These are phyloP conservation scores for Drosophila arizonae DNA, from an alignment of 1,140 invertebrate genomes.

Conservation along the genomic window DNA sequence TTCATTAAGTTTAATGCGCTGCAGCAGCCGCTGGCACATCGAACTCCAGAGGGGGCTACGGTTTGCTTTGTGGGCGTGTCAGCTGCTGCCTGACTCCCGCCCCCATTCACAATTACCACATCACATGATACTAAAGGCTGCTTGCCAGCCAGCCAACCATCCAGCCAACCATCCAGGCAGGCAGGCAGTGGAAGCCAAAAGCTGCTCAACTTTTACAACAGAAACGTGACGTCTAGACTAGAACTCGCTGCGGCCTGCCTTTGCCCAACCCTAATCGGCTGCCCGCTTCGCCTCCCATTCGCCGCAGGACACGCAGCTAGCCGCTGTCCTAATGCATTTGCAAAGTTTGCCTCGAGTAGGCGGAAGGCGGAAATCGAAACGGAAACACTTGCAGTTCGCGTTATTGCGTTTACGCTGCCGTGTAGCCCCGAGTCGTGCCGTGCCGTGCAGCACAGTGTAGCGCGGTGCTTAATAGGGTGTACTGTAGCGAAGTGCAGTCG, in stretches of 20 bases:
- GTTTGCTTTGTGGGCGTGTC: neutral
- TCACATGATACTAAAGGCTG: constrained; percentile 23
- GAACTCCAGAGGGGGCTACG: neutral
- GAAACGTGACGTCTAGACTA: constrained; percentile 62
- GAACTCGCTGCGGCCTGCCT: neutral
- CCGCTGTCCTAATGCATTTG: constrained; percentile 63
- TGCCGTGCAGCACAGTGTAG: neutral
- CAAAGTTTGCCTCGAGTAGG: constrained; percentile 61
- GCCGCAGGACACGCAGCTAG: neutral
- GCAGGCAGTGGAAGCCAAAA: constrained; percentile 1
- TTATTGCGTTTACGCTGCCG: constrained; percentile 71
- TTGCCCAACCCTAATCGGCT: neutral
- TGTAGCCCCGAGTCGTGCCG: constrained; percentile 5
- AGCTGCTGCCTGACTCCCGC: neutral
- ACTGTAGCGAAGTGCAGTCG: too few species aligned
- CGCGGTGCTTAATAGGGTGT: constrained; percentile 22
- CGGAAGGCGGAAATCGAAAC: constrained; percentile 71
- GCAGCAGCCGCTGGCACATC: constrained; percentile 15
- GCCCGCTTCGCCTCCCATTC: neutral
- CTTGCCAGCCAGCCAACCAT: neutral
- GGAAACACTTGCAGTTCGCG: constrained; percentile 74
- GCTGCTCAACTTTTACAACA: constrained; percentile 56
- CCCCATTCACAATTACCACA: constrained; percentile 52
- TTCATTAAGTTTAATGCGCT: constrained; percentile 73
- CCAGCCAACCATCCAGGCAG: neutral